Evolutionary conservation across 2,888 invertebrate genomes (phyloP).

Genomic region (Dyspetes luteomarginatus): DNA sequence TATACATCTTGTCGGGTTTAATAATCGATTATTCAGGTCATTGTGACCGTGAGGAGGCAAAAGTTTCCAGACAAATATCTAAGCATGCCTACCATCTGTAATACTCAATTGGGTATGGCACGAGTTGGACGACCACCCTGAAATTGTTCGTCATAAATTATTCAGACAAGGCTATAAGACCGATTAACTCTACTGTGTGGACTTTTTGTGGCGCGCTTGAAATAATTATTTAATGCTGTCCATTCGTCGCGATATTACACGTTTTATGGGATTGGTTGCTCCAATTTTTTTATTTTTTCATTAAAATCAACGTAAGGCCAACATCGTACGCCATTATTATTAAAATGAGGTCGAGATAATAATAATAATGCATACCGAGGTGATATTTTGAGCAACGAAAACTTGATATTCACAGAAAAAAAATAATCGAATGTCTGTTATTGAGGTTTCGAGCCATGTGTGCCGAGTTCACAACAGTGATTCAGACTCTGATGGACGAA

Average conservation of each 20-base stretch:
- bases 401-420: no score
- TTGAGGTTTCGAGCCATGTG: no score
- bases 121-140: background rate
- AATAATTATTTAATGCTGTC: background rate
- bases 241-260: conserved; percentile 10
- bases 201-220: background rate
- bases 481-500: no score
- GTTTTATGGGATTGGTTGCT: background rate
- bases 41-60: conserved; percentile 26
- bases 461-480: no score
- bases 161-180: conserved; percentile 35
- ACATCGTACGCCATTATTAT: conserved; percentile 27
- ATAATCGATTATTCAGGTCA: conserved; percentile 40
- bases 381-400: no score
- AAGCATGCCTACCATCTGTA: background rate
- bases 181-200: background rate
- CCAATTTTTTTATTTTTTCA: conserved; percentile 17
- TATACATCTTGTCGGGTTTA: background rate
- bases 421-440: no score
- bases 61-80: conserved; percentile 32
- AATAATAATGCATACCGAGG: no score
- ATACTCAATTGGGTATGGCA: conserved; percentile 17
- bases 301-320: background rate
- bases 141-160: conserved; percentile 33
- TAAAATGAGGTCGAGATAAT: no score